Conservation (phyloP, 2,797 vertebrate genomes). For the Esox lucius region DNA sequence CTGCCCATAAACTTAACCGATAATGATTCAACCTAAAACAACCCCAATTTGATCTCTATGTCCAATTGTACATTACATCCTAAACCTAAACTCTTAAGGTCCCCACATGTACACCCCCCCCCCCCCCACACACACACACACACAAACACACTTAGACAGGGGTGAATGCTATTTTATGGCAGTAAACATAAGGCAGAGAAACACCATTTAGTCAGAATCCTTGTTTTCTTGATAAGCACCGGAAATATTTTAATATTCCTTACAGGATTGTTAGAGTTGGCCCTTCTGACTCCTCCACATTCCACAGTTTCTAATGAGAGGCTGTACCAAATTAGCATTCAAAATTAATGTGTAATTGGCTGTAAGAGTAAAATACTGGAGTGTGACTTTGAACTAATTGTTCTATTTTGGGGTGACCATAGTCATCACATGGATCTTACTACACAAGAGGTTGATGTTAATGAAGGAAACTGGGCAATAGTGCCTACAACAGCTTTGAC, state of each 20-base stretch:
- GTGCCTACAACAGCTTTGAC: not conserved
- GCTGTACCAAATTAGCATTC: slow-evolving; percentile 62
- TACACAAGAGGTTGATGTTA: not conserved
- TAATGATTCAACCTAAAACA: no score
- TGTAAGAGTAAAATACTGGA: slow-evolving; percentile 43
- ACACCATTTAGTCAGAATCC: slow-evolving; percentile 30
- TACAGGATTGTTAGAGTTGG: slow-evolving; percentile 42
- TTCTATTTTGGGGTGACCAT: not conserved
- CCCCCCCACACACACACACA: not conserved
- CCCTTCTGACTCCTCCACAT: slow-evolving; percentile 59
- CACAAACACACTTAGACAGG: not conserved
- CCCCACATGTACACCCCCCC: no score
- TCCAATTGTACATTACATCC: no score
- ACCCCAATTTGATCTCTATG: no score
- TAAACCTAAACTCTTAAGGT: no score
- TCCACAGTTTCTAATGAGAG: slow-evolving; percentile 60
- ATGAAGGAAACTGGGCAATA: not conserved
- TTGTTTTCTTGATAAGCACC: slow-evolving; percentile 53
- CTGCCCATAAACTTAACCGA: no score
- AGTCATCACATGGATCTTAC: not conserved
- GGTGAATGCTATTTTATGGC: not conserved
- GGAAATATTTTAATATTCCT: slow-evolving; percentile 62
- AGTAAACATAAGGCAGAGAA: slow-evolving; percentile 12
- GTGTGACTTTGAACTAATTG: slow-evolving; percentile 1
- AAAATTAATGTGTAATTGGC: slow-evolving; percentile 47